phyloP scores from a whole-genome alignment of 2,797 vertebrate species.

The Hyperoplus lanceolatus region DNA sequence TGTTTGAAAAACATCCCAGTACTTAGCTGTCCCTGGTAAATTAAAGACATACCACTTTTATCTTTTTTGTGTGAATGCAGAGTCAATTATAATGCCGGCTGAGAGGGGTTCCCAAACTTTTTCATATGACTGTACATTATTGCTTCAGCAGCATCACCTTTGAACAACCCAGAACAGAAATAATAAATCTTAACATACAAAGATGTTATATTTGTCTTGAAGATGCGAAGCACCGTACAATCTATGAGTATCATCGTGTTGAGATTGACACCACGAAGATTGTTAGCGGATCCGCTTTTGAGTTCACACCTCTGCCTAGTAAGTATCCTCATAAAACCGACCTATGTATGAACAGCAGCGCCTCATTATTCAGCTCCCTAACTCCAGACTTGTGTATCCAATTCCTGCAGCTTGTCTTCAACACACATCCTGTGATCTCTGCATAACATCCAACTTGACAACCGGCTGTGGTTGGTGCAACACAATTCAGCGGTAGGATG shows the following conservation, averaged over 20 bases:
- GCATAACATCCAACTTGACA: slow-evolving; percentile 87
- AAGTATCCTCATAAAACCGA: slow-evolving; percentile 69
- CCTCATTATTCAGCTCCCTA: neutral
- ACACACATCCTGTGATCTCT: slow-evolving; percentile 90
- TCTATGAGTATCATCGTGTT: slow-evolving; percentile 96
- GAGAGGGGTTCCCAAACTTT: too few species aligned
- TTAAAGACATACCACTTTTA: too few species aligned
- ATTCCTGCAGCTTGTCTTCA: slow-evolving; percentile 91
- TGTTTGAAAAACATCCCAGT: too few species aligned
- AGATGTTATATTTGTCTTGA: slow-evolving; percentile 28
- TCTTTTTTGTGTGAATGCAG: too few species aligned
- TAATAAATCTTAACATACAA: neutral
- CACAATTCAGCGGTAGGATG: slow-evolving; percentile 91
- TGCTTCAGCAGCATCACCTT: neutral
- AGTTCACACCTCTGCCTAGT: slow-evolving; percentile 94
- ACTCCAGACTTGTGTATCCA: neutral
- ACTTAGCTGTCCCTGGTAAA: too few species aligned
- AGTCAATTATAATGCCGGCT: too few species aligned
- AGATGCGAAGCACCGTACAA: slow-evolving; percentile 89
- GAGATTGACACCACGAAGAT: slow-evolving; percentile 91
- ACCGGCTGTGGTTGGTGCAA: slow-evolving; percentile 96
- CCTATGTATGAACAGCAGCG: neutral
- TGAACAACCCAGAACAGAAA: neutral
- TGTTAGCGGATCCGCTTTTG: slow-evolving; percentile 87
- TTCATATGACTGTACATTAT: too few species aligned